Percentiles rank a stretch among this genome's conserved stretches.
phyloP scores from a whole-genome alignment of 2,888 invertebrate species.

The Eledone cirrhosa region DNA sequence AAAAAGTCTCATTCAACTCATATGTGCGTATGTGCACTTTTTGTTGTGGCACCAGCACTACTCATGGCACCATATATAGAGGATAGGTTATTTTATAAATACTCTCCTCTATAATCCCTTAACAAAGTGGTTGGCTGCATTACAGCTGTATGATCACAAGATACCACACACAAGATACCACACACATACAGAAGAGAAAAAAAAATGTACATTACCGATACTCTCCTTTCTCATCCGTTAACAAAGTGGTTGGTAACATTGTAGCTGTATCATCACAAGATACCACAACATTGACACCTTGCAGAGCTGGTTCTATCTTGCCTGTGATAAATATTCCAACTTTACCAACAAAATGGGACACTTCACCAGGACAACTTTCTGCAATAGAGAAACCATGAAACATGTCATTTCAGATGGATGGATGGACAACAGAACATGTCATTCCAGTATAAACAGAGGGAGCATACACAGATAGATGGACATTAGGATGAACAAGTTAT shows the following conservation, averaged over 20 bases:
- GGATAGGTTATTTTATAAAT: too few relatives aligned
- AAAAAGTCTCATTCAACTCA: too few relatives aligned
- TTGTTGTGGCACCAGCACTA: too few relatives aligned
- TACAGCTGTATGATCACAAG: too few relatives aligned
- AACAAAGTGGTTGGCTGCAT: too few relatives aligned
- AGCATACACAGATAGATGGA: background rate
- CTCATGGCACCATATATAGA: too few relatives aligned
- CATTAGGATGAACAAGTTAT: too few relatives aligned
- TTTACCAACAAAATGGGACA: conserved; percentile 56
- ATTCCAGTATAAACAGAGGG: background rate
- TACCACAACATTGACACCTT: conserved; percentile 66
- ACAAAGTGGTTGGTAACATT: conserved; percentile 53
- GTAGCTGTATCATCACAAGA: conserved; percentile 47
- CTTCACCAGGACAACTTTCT: conserved; percentile 60
- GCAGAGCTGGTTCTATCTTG: conserved; percentile 71
- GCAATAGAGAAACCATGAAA: conserved; percentile 28
- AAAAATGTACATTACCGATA: conserved; percentile 70
- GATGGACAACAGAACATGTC: background rate
- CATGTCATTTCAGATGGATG: background rate
- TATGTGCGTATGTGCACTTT: too few relatives aligned
- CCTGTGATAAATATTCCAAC: conserved; percentile 71
- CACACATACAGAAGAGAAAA: too few relatives aligned
- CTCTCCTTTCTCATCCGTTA: conserved; percentile 77
- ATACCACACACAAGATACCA: too few relatives aligned
- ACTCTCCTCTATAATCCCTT: too few relatives aligned